Base-by-base conservation (phyloP, 2,797 vertebrate species). In the Margarornis squamiger region DNA sequence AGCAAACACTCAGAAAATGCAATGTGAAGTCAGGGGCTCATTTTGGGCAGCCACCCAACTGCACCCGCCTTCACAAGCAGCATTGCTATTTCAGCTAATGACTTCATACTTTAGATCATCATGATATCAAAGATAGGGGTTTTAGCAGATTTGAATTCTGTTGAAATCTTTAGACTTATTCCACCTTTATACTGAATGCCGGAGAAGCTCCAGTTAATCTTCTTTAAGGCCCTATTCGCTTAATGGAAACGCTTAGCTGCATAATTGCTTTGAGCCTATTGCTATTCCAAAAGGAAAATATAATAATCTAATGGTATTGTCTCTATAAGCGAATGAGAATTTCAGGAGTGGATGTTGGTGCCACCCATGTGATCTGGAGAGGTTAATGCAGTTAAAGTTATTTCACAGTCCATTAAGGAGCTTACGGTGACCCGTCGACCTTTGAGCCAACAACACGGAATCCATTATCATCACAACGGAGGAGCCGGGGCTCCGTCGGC, bases 351-450 rank as follows among this genome's bases (percentile, higher is more conserved):
- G 98, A 98, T 98, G 98, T 98, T 98, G 97, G 98, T 98, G 98
- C 98, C 95, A 98, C 98, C 98, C 98, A 98, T 98, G 98, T 99
- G 99, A 99, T 99, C 98, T 97, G 87, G 97, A 98, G 99, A 99
- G 99, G 99, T 99, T 99, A 99, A 99, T 99, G 99, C 99, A 99
- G 99, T 99, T 99, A 99, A 98, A 99, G 98, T 99, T 99, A 99
- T 99, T 99, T 99, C 99, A 99, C 99, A 99, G 99, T 99, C 99
- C 99, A 99, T 99, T 99, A 99, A 99, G 99, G 98, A 99, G 99
- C 99, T 99, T 99, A 99, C 98, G 99, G 98, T 99, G 99, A 99
- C 99, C 99, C 96, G 6, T 2, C 96, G 98, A 99, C 99, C 99
- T 98, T 97, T 97, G 98, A 99, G 98, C 98, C 99, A 99, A 99